phyloP scores from a whole-genome alignment of 35 echinoderm and acorn worm genomes.

The Hemicentrotus pulcherrimus region DNA sequence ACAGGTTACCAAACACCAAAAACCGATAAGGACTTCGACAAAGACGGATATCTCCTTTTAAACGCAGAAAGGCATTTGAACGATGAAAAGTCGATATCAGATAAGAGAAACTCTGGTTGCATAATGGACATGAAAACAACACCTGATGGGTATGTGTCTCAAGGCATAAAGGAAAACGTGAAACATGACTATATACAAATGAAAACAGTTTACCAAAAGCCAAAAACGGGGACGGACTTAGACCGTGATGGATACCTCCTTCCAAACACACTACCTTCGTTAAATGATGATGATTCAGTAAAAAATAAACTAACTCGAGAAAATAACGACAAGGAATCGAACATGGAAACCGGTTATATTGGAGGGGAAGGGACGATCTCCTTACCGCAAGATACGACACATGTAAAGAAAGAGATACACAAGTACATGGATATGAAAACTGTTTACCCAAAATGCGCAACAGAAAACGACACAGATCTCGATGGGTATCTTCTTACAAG shows the following conservation, averaged over 20 bases:
- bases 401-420: neutral
- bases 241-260: neutral
- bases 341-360: too few species aligned
- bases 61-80: neutral
- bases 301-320: neutral
- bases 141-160: neutral
- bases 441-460: neutral
- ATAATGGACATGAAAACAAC: neutral
- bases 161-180: neutral
- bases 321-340: too few species aligned
- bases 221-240: neutral
- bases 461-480: neutral
- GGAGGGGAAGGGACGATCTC: neutral
- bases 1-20: too few species aligned
- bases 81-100: neutral
- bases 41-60: neutral
- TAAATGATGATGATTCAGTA: neutral
- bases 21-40: too few species aligned
- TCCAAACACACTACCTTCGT: neutral
- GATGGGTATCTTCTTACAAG: neutral
- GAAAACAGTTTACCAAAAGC: neutral
- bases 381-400: neutral
- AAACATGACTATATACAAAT: neutral
- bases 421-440: neutral
- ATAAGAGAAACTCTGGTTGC: neutral